Evolutionary conservation across 2,888 invertebrate species (phyloP).

Genomic region (Ceriagrion tenellum): DNA sequence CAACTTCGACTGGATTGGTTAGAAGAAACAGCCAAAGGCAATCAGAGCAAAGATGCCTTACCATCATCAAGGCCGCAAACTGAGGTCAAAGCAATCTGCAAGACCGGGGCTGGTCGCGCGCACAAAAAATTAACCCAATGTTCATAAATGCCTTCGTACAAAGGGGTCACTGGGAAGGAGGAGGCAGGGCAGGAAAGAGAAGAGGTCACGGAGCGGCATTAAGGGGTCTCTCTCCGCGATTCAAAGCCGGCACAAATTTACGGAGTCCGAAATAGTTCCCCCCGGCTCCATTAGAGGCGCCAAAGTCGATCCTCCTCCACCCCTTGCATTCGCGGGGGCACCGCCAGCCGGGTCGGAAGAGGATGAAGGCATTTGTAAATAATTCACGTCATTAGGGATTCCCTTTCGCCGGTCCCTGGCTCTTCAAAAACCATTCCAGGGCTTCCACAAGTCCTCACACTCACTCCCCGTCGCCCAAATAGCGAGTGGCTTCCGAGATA

Average conservation of each 20-base stretch:
- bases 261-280: not conserved
- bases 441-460: not conserved
- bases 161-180: not conserved
- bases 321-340: not conserved
- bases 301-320: not conserved
- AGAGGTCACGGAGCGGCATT: not conserved
- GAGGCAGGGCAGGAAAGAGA: not conserved
- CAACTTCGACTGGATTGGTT: not conserved
- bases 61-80: not conserved
- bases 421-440: not conserved
- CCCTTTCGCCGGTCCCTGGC: not conserved
- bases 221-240: not conserved
- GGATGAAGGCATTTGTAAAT: conserved; percentile 19
- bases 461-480: not conserved
- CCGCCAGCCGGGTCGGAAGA: not conserved
- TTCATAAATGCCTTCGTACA: not conserved
- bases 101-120: not conserved
- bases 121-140: not conserved
- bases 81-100: not conserved
- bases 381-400: conserved; percentile 40
- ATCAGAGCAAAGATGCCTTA: not conserved
- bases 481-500: not conserved
- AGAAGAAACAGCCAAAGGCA: not conserved
- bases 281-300: conserved; percentile 23
- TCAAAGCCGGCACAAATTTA: not conserved